Evolutionary conservation across 1,140 invertebrate genomes (phyloP), one percentile per base, ranked within the genome.

Genomic region (Zaprionus africanus): DNA sequence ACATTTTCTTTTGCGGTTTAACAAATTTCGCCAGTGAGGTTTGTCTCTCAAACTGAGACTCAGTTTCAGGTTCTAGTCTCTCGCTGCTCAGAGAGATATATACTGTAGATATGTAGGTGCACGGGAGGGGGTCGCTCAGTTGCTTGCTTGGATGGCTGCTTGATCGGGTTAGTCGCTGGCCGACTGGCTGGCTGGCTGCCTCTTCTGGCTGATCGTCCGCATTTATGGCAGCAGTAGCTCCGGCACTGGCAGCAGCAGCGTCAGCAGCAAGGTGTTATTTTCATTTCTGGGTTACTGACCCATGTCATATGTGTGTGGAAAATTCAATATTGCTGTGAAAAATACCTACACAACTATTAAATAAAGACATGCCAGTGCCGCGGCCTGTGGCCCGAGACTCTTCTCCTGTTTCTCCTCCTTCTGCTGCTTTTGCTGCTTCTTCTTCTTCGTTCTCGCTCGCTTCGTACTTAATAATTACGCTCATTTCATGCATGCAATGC

Each of bases 301-400:
- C 85, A 90, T 90, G 85, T 88, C 85, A 90, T 87, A 82, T 85
- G 86, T 90, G 81, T 90, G 84, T 78, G 85, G 84, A 88, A 88
- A 88, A 90, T 88, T 88, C 86, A 88, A 88, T 88, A 88, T 90
- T 90, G 86, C 85, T 90, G 85, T 90, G 86, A 90, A 90, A 90
- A 82, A 90, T 88, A 88, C 81, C 90, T 90, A 87, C 77, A 87
- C 80, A 87, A 88, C 84, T 87, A 87, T 87, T 87, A 87, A 87
- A 90, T 88, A 88, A 88, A 87, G 84, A 87, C 84, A 78, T 76
- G 83, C 34, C 58, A 46, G 49, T 68, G 58, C 36, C 19, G 19
- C 56, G 26, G 59, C 36, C 28, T 22, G 38, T 28, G 24, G 59
- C 67, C 53, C 19, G 46, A 51, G 46, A 17, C 41, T 56, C 41